Evolutionary conservation across 2,888 invertebrate genomes (phyloP).

Genomic region (Mylabris sibirica): DNA sequence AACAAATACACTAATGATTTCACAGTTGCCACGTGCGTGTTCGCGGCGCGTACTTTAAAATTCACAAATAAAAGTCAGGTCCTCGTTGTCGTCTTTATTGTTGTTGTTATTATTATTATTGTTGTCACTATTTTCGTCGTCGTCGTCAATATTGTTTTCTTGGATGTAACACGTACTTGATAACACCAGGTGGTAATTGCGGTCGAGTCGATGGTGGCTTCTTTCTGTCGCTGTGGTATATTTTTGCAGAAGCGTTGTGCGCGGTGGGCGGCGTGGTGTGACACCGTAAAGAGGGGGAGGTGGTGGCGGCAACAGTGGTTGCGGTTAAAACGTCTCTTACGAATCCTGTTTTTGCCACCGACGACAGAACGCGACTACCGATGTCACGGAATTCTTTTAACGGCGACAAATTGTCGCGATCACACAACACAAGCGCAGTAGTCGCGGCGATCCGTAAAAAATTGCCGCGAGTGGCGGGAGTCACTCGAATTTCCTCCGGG

Average conservation of each 20-base stretch:
- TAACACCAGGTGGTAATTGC: slow-evolving; percentile 60
- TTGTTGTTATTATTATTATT: too few relatives aligned
- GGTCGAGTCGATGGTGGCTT: slow-evolving; percentile 68
- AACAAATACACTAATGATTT: slow-evolving; percentile 13
- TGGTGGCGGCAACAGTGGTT: slow-evolving; percentile 45
- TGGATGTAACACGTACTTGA: slow-evolving; percentile 45
- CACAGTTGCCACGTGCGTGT: slow-evolving; percentile 42
- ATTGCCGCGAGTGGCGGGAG: slow-evolving; percentile 51
- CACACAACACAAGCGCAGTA: slow-evolving; percentile 62
- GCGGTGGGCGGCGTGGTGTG: slow-evolving; percentile 63
- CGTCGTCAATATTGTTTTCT: slow-evolving; percentile 27
- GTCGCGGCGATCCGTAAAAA: slow-evolving; percentile 58
- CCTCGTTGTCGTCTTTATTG: slow-evolving; percentile 25
- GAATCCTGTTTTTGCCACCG: slow-evolving; percentile 62
- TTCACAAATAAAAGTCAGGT: slow-evolving; percentile 38
- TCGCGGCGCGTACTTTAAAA: slow-evolving; percentile 30
- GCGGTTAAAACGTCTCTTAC: slow-evolving; percentile 58
- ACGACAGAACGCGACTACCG: slow-evolving; percentile 61
- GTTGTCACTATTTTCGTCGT: slow-evolving; percentile 39
- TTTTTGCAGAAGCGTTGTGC: slow-evolving; percentile 69
- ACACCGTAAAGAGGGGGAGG: slow-evolving; percentile 64
- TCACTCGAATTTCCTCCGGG: slow-evolving; percentile 56
- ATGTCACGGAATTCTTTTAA: slow-evolving; percentile 64
- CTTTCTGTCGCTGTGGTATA: slow-evolving; percentile 57
- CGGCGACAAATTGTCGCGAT: slow-evolving; percentile 63